A percentile compares a stretch with the other conserved stretches of the same genome.
Conservation (phyloP, 2,888 invertebrate species). For the Drosophila lutescens region DNA sequence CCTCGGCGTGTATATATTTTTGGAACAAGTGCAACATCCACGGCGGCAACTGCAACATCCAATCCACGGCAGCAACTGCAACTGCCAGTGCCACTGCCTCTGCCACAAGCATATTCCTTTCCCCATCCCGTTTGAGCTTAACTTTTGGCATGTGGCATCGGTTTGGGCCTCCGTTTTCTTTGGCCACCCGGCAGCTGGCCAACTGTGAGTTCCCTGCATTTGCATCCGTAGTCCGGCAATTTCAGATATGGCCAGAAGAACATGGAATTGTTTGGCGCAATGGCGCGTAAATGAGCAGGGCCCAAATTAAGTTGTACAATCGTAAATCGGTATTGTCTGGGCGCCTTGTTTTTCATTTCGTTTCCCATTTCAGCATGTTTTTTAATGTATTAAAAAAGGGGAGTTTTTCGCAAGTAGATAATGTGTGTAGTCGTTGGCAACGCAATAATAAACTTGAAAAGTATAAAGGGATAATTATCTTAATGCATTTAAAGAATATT, state of each 20-base stretch:
- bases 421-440: slow-evolving; percentile 2
- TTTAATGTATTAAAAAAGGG: slow-evolving; percentile 12
- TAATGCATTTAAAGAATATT: not conserved
- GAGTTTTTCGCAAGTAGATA: not conserved
- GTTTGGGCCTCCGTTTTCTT: slow-evolving; percentile 35
- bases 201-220: slow-evolving; percentile 41
- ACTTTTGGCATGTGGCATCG: slow-evolving; percentile 42
- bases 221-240: slow-evolving; percentile 34
- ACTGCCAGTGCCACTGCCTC: slow-evolving; percentile 21
- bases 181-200: slow-evolving; percentile 11
- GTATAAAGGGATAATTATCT: slow-evolving; percentile 4
- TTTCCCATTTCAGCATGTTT: slow-evolving; percentile 10
- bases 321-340: slow-evolving; percentile 42
- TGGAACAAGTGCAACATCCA: slow-evolving; percentile 69
- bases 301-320: slow-evolving; percentile 52
- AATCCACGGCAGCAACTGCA: slow-evolving; percentile 15
- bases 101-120: slow-evolving; percentile 22
- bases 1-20: slow-evolving; percentile 63
- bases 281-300: slow-evolving; percentile 49
- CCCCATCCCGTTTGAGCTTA: slow-evolving; percentile 7
- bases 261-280: slow-evolving; percentile 38
- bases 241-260: slow-evolving; percentile 30
- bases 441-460: not conserved
- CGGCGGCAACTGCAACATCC: slow-evolving; percentile 30
- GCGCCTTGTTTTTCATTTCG: slow-evolving; percentile 10